Evolutionary conservation across 2,888 invertebrate species (phyloP).

Genomic region (Leptarthrus brevirostris): DNA sequence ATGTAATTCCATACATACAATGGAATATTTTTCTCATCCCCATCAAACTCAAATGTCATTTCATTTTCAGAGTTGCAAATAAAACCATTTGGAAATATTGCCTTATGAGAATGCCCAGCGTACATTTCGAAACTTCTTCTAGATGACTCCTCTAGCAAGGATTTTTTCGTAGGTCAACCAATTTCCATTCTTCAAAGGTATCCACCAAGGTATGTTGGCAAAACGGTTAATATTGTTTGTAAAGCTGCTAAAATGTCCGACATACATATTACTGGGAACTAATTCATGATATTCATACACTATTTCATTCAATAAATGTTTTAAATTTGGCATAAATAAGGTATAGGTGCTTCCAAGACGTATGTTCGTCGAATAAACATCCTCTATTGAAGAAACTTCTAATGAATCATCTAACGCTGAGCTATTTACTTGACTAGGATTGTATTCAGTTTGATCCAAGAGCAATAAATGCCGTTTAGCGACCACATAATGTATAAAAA

Average conservation of each 20-base stretch:
- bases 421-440: not conserved
- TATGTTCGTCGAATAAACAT: not conserved
- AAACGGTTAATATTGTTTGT: not conserved
- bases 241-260: not conserved
- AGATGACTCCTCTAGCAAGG: not conserved
- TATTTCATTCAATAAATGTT: not conserved
- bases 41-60: not conserved
- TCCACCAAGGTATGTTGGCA: conserved; percentile 19
- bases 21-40: not conserved
- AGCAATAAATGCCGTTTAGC: not conserved
- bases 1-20: conserved; percentile 31
- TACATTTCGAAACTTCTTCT: conserved; percentile 1
- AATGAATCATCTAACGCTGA: not conserved
- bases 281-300: not conserved
- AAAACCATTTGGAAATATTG: not conserved
- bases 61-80: not conserved
- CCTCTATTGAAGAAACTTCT: not conserved
- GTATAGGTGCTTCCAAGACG: not conserved
- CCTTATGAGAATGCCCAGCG: not conserved
- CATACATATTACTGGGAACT: not conserved
- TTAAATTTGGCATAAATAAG: not conserved
- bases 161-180: conserved; percentile 13
- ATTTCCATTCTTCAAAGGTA: not conserved
- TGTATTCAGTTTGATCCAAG: not conserved
- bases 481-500: not conserved